These are phyloP conservation scores for Cetoscarus ocellatus DNA, from an alignment of 2,797 vertebrate genomes.

Conservation along the genomic window DNA sequence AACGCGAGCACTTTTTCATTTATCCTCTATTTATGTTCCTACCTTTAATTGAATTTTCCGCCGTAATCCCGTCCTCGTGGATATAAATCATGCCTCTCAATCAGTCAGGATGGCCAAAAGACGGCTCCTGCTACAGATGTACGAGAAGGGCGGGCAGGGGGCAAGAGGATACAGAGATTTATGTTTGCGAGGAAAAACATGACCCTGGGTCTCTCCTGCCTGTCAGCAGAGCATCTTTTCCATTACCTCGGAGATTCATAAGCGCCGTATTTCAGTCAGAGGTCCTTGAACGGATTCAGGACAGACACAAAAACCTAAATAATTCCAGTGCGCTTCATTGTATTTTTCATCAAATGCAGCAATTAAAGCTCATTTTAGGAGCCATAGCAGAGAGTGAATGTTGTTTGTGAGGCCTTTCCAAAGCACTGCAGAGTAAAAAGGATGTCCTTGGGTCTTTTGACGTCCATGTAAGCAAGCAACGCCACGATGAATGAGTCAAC, in stretches of 20 bases:
- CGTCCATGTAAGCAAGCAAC: neutral
- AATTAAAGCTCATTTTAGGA: slow-evolving; percentile 28
- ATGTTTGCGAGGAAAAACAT: slow-evolving; percentile 72
- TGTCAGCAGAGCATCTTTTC: slow-evolving; percentile 75
- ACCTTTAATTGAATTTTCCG: slow-evolving; percentile 81
- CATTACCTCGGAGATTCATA: slow-evolving; percentile 77
- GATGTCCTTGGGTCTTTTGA: slow-evolving; percentile 6
- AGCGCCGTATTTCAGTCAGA: slow-evolving; percentile 69
- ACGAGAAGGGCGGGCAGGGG: slow-evolving; percentile 63
- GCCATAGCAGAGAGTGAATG: neutral
- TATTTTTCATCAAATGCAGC: slow-evolving; percentile 13
- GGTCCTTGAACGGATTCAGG: slow-evolving; percentile 64
- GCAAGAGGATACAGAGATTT: slow-evolving; percentile 70
- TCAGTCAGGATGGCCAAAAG: slow-evolving; percentile 73
- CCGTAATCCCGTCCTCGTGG: slow-evolving; percentile 37
- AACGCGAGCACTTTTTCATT: slow-evolving; percentile 64
- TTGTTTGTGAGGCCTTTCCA: neutral
- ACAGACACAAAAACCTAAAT: slow-evolving; percentile 49
- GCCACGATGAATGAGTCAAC: neutral
- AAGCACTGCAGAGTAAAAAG: neutral
- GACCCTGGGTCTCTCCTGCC: slow-evolving; percentile 72
- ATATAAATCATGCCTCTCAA: slow-evolving; percentile 78
- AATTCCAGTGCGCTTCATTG: neutral
- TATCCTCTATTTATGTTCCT: slow-evolving; percentile 75
- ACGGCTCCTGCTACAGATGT: slow-evolving; percentile 62